A percentile compares a stretch with the other conserved stretches of the same genome.
These are phyloP conservation scores for Podarcis raffonei DNA, from an alignment of 2,113 vertebrate species.

Conservation along the genomic window DNA sequence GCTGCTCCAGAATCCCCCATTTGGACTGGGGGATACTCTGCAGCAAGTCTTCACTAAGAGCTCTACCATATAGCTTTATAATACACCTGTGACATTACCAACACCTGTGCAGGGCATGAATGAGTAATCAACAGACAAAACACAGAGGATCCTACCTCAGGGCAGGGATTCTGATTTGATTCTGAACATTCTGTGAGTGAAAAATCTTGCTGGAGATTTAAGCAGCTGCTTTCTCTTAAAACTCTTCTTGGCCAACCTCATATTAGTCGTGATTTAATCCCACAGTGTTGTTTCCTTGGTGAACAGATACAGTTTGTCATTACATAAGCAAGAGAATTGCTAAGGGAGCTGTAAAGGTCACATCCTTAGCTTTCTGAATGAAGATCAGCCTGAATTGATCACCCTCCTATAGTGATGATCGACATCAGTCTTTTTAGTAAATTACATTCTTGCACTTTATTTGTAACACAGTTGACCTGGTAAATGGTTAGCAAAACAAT, in stretches of 20 bases:
- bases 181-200: background rate
- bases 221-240: background rate
- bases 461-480: accelerated
- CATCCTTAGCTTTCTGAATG: background rate
- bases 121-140: background rate
- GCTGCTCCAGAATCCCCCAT: background rate
- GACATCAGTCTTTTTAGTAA: conserved; percentile 5
- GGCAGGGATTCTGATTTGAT: background rate
- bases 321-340: background rate
- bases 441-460: background rate
- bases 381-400: conserved; percentile 2
- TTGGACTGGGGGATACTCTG: background rate
- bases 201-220: background rate
- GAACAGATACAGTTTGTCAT: background rate
- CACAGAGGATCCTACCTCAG: background rate
- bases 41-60: background rate
- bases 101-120: background rate
- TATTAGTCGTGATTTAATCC: background rate
- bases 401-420: background rate
- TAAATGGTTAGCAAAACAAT: background rate
- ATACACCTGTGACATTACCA: background rate
- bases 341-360: background rate
- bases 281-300: background rate
- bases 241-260: background rate
- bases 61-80: background rate